These are phyloP conservation scores for Aethes cnicana DNA, from an alignment of 2,888 invertebrate species.

Conservation along the genomic window DNA sequence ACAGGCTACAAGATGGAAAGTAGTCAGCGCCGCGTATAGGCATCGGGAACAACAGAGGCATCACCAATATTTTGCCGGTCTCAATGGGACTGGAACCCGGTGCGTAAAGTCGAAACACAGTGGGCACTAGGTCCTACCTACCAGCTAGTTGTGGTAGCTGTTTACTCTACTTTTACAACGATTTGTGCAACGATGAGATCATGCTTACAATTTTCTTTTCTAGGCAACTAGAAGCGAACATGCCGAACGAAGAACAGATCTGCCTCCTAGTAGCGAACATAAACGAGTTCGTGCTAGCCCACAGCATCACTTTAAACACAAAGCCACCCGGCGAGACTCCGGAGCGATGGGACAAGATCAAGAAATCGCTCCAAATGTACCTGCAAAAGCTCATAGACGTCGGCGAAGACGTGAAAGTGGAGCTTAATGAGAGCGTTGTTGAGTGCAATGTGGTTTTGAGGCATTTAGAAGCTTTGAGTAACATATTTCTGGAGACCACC, in stretches of 20 bases:
- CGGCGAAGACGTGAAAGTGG: constrained; percentile 75
- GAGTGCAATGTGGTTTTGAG: constrained; percentile 66
- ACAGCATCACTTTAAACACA: constrained; percentile 75
- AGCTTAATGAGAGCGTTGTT: constrained; percentile 68
- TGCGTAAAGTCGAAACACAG: no score
- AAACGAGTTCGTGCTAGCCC: constrained; percentile 80
- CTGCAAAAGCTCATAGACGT: constrained; percentile 74
- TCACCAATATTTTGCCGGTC: no score
- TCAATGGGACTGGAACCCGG: no score
- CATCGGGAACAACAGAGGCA: no score
- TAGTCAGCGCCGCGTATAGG: no score
- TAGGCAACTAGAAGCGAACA: constrained; percentile 66
- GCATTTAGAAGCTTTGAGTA: constrained; percentile 77
- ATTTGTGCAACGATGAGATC: no score
- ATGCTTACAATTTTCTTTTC: constrained; percentile 36
- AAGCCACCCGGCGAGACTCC: constrained; percentile 77
- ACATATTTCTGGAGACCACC: constrained; percentile 81
- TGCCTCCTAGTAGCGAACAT: constrained; percentile 80
- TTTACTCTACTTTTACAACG: no score
- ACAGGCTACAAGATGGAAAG: no score
- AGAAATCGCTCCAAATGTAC: constrained; percentile 69
- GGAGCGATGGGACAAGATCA: constrained; percentile 76
- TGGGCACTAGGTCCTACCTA: no score
- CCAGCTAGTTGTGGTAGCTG: no score
- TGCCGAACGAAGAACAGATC: constrained; percentile 67